phyloP scores from a whole-genome alignment of 1,140 invertebrate species.

The Yoshiicerus persimilis region DNA sequence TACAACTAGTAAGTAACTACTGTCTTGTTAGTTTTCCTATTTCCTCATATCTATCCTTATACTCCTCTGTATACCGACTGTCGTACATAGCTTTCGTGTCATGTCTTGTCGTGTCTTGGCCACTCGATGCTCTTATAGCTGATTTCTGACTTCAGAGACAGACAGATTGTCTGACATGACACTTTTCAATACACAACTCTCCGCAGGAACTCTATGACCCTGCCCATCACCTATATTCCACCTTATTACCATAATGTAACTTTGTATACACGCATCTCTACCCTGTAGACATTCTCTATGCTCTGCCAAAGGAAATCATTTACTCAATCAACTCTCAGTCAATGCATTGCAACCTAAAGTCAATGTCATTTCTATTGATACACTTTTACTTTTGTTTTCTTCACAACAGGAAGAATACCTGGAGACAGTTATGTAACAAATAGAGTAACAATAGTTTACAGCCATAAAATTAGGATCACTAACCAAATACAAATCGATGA shows the following conservation, averaged over 20 bases:
- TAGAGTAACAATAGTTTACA: neutral
- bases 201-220: neutral
- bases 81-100: neutral
- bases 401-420: neutral
- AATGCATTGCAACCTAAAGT: neutral
- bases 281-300: too few species aligned
- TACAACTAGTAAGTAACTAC: neutral
- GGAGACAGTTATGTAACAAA: neutral
- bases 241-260: too few species aligned
- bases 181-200: neutral
- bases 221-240: neutral
- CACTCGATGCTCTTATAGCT: neutral
- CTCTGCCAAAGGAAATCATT: neutral
- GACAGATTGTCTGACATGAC: neutral
- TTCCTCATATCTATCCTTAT: neutral
- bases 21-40: neutral
- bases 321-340: neutral
- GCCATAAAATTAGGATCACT: neutral
- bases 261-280: too few species aligned
- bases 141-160: neutral
- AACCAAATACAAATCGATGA: neutral
- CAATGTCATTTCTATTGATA: neutral
- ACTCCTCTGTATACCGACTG: neutral
- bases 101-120: neutral
- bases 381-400: constrained; percentile 1